Conservation (phyloP, 2,113 vertebrate genomes). For the Rhineura floridana region DNA sequence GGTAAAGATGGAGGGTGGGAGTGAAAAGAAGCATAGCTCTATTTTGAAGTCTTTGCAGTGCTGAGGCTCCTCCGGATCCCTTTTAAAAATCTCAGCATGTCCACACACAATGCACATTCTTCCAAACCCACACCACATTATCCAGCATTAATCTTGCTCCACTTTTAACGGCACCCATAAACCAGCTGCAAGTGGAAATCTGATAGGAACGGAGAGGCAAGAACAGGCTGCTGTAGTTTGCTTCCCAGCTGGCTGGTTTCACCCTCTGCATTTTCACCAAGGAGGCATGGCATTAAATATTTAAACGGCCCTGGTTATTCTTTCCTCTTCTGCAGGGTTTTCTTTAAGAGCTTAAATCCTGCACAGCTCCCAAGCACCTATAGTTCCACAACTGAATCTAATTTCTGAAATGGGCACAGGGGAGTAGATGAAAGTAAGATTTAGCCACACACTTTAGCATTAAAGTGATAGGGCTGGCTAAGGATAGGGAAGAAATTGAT, state of each 20-base stretch:
- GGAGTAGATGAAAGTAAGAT: neutral
- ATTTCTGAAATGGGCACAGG: neutral
- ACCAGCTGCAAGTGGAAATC: neutral
- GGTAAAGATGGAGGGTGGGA: neutral
- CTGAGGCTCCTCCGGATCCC: neutral
- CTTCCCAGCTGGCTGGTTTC: neutral
- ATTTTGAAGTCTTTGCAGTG: neutral
- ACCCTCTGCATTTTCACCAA: neutral
- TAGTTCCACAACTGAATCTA: neutral
- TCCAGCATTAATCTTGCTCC: neutral
- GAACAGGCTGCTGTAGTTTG: neutral
- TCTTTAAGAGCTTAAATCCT: neutral
- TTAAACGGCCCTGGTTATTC: neutral
- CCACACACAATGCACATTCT: neutral
- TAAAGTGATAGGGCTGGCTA: neutral
- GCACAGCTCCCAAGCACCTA: neutral
- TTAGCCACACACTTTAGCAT: neutral
- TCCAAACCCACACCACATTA: neutral
- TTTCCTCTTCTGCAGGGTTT: neutral
- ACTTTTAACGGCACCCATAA: neutral
- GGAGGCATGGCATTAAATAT: neutral
- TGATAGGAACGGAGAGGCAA: neutral
- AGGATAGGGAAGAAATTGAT: too few relatives aligned
- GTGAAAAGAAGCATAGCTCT: neutral
- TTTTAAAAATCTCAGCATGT: constrained; percentile 5